A percentile compares a stretch with the other conserved stretches of the same genome.
Conservation (phyloP, 1,140 invertebrate species). For the Drosophila tropicalis region DNA sequence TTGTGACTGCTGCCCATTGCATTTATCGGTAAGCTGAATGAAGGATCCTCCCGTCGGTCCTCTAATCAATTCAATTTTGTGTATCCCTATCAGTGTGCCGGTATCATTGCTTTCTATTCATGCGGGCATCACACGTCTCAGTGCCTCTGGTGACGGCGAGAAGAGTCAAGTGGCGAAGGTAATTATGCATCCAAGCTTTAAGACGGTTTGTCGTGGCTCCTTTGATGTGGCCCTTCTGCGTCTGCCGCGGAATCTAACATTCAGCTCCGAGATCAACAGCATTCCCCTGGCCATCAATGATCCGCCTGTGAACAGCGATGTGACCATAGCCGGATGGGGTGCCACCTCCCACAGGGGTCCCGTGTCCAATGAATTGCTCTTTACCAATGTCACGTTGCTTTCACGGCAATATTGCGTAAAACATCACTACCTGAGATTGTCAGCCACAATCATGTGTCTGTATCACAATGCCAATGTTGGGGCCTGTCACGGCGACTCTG, state of each 20-base stretch:
- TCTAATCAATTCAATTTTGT: too few relatives aligned
- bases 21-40: conserved; percentile 44
- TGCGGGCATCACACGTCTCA: conserved; percentile 54
- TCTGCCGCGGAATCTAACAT: conserved; percentile 66
- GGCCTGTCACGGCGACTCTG: conserved; percentile 75
- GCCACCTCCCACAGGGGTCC: conserved; percentile 49
- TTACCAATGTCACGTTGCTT: conserved; percentile 30
- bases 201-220: not conserved
- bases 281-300: conserved; percentile 67
- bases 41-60: too few relatives aligned
- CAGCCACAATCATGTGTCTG: conserved; percentile 65
- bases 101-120: conserved; percentile 31
- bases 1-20: conserved; percentile 86
- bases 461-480: conserved; percentile 57
- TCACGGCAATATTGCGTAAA: conserved; percentile 32
- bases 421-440: conserved; percentile 27
- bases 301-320: conserved; percentile 41
- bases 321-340: conserved; percentile 85
- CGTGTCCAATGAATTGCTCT: conserved; percentile 50
- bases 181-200: conserved; percentile 61
- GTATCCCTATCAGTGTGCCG: not conserved
- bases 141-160: conserved; percentile 29
- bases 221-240: conserved; percentile 83
- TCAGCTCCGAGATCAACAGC: conserved; percentile 67
- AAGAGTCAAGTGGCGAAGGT: conserved; percentile 40